Conservation (phyloP, 2,797 vertebrate species). For the Labroides dimidiatus region DNA sequence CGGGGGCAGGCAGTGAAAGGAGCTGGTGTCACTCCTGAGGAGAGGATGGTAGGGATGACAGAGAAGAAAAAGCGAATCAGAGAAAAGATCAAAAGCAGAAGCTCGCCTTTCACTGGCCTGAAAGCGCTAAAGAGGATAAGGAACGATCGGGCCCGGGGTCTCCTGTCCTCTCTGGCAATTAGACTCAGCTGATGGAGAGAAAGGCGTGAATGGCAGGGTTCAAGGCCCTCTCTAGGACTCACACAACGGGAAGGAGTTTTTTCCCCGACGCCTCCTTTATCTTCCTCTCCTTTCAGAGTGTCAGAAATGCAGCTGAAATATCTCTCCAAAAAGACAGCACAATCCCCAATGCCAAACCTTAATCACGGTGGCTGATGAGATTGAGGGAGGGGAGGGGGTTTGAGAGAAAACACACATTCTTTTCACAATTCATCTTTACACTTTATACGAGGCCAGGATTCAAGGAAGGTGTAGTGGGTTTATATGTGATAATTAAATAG, state of each 20-base stretch:
- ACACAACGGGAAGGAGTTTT: slow-evolving; percentile 93
- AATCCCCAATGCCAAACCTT: slow-evolving; percentile 85
- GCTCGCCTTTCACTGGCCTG: slow-evolving; percentile 97
- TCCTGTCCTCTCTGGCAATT: slow-evolving; percentile 99
- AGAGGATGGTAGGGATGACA: slow-evolving; percentile 82
- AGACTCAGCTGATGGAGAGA: slow-evolving; percentile 99
- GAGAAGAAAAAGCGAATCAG: slow-evolving; percentile 82
- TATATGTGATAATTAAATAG: slow-evolving; percentile 66
- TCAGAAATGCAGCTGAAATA: slow-evolving; percentile 96
- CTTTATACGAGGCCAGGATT: slow-evolving; percentile 70
- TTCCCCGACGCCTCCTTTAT: slow-evolving; percentile 84
- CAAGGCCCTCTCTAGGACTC: slow-evolving; percentile 97
- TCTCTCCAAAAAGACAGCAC: slow-evolving; percentile 97
- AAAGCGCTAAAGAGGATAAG: slow-evolving; percentile 98
- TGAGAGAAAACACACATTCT: slow-evolving; percentile 76
- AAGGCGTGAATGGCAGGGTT: slow-evolving; percentile 99
- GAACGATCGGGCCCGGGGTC: slow-evolving; percentile 96
- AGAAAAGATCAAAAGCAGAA: slow-evolving; percentile 96
- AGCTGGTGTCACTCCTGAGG: slow-evolving; percentile 79
- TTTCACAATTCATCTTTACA: slow-evolving; percentile 80
- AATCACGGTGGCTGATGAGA: slow-evolving; percentile 86
- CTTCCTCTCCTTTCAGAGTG: slow-evolving; percentile 89
- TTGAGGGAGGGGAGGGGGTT: slow-evolving; percentile 56
- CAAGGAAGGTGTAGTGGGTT: slow-evolving; percentile 57
- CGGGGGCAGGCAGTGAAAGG: slow-evolving; percentile 84